These are phyloP conservation scores for Meliscaeva auricollis DNA, from an alignment of 2,888 invertebrate species.

Conservation along the genomic window DNA sequence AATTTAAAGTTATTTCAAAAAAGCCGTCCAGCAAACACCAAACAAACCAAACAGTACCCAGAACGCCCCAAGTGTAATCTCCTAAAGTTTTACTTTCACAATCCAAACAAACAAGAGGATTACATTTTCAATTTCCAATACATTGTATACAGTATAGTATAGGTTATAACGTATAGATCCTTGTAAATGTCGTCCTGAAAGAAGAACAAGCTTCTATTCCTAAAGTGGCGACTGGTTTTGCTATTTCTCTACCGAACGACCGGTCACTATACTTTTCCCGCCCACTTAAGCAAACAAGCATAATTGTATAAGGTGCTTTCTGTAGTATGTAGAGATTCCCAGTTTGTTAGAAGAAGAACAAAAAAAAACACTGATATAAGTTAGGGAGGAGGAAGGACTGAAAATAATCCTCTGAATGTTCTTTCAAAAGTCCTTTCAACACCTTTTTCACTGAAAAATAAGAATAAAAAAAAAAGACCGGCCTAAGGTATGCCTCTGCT, in stretches of 20 bases:
- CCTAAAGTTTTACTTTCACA: slow-evolving; percentile 67
- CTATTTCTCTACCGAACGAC: background rate
- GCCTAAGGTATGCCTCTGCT: background rate
- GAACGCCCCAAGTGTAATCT: slow-evolving; percentile 48
- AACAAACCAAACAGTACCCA: background rate
- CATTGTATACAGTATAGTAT: slow-evolving; percentile 4
- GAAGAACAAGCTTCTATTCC: slow-evolving; percentile 4
- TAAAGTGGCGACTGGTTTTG: slow-evolving; percentile 3
- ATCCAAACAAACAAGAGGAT: slow-evolving; percentile 73
- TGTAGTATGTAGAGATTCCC: background rate
- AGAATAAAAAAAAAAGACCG: slow-evolving; percentile 26
- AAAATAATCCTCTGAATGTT: slow-evolving; percentile 70
- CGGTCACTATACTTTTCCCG: slow-evolving; percentile 14
- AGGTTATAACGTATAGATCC: slow-evolving; percentile 1
- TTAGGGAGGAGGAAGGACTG: slow-evolving; percentile 3
- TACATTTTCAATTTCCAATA: slow-evolving; percentile 75
- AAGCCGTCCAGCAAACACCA: slow-evolving; percentile 49
- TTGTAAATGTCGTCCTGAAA: slow-evolving; percentile 25
- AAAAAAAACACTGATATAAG: background rate
- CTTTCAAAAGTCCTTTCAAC: slow-evolving; percentile 70
- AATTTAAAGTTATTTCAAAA: slow-evolving; percentile 15
- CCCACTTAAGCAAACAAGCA: slow-evolving; percentile 63
- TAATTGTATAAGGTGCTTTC: slow-evolving; percentile 61
- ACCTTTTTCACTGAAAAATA: slow-evolving; percentile 59
- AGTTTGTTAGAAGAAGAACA: background rate